These are phyloP conservation scores for Chrysopa pallens DNA, from an alignment of 1,140 invertebrate species.

Conservation along the genomic window DNA sequence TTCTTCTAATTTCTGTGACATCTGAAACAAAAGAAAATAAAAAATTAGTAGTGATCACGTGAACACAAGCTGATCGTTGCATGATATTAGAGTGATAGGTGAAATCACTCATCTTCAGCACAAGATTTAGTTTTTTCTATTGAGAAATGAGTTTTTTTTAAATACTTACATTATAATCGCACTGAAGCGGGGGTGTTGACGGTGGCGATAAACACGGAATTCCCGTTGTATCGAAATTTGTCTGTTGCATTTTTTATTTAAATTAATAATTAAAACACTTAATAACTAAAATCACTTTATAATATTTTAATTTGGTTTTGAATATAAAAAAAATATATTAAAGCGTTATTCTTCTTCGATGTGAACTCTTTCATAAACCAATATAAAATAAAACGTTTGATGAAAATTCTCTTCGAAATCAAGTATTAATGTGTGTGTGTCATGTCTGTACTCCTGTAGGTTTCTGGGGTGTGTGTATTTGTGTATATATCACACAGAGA, in stretches of 20 bases:
- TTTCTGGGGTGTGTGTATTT: constrained; percentile 6
- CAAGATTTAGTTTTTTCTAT: not conserved
- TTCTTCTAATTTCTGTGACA: constrained; percentile 5
- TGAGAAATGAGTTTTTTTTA: constrained; percentile 6
- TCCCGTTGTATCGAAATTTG: not conserved
- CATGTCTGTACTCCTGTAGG: constrained; percentile 6
- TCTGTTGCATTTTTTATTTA: not conserved
- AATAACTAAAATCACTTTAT: not conserved
- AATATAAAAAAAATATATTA: not conserved
- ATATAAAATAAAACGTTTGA: constrained; percentile 1
- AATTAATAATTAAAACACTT: not conserved
- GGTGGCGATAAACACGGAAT: not conserved
- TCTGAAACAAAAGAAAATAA: constrained; percentile 23
- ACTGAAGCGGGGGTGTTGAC: constrained; percentile 25
- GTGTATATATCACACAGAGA: constrained; percentile 11
- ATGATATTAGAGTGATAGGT: constrained; percentile 21
- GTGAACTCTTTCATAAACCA: not conserved
- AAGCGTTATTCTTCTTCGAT: not conserved
- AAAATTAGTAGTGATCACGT: constrained; percentile 15
- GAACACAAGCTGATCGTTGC: constrained; percentile 18
- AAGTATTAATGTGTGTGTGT: constrained; percentile 11
- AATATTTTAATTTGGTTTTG: not conserved
- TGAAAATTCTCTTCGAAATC: constrained; percentile 8
- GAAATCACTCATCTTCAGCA: constrained; percentile 6
- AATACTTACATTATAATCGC: not conserved